Conservation (phyloP, 2,113 vertebrate species). For the Sinosuthora webbiana region DNA sequence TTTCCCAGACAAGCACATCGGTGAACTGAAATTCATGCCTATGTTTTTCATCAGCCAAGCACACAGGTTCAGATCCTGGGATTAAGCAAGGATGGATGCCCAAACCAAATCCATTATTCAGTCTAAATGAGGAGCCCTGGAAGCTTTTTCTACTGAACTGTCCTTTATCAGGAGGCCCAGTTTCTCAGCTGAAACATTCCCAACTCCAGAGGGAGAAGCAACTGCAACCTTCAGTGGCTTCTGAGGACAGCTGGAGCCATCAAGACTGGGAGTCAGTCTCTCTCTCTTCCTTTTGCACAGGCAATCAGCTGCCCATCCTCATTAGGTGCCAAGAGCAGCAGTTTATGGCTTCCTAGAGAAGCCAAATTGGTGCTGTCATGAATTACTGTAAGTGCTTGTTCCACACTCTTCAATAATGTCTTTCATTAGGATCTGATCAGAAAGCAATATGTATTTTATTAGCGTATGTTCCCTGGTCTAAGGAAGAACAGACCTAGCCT, state of each 20-base stretch:
- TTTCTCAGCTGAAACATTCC: not conserved
- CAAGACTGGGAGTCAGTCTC: not conserved
- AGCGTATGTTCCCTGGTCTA: constrained; percentile 23
- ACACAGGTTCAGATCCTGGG: not conserved
- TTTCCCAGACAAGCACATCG: not conserved
- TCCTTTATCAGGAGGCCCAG: not conserved
- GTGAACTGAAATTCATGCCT: constrained; percentile 9
- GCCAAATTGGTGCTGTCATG: constrained; percentile 68
- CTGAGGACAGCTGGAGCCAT: not conserved
- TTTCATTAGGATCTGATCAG: constrained; percentile 69
- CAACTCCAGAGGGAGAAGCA: not conserved
- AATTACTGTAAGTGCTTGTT: constrained; percentile 70
- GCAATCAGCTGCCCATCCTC: constrained; percentile 61
- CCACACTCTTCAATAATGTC: constrained; percentile 64
- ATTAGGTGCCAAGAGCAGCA: constrained; percentile 54
- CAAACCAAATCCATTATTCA: constrained; percentile 2
- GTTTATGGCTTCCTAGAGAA: constrained; percentile 60
- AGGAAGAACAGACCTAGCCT: constrained; percentile 39
- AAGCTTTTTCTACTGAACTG: not conserved
- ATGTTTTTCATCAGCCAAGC: not conserved
- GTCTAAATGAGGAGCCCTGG: not conserved
- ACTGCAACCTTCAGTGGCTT: not conserved
- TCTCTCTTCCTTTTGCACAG: not conserved
- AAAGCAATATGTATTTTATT: constrained; percentile 72
- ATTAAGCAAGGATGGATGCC: not conserved